phyloP scores from a whole-genome alignment of 1,140 invertebrate genomes.

The Pogonus chalceus region DNA sequence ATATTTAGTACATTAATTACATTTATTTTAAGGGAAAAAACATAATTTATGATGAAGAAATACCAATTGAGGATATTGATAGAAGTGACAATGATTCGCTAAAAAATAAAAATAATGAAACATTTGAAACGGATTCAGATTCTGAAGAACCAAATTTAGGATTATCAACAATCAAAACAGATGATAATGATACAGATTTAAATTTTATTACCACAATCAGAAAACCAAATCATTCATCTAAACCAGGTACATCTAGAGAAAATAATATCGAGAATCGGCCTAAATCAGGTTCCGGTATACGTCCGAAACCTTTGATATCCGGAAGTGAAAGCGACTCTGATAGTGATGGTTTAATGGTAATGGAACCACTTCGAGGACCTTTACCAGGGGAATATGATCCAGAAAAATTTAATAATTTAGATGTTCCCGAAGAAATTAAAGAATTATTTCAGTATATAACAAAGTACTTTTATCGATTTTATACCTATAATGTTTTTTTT shows the following conservation, averaged over 20 bases:
- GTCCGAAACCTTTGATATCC: neutral
- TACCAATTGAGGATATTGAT: neutral
- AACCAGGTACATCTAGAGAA: neutral
- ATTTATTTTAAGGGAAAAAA: neutral
- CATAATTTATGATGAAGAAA: conserved; percentile 2
- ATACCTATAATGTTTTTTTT: conserved; percentile 1
- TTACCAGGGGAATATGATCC: conserved; percentile 65
- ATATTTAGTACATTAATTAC: neutral
- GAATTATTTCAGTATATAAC: conserved; percentile 90
- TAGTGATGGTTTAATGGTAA: conserved; percentile 4
- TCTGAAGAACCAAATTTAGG: neutral
- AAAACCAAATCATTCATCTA: neutral
- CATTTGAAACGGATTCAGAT: neutral
- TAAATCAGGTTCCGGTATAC: neutral
- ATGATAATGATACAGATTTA: neutral
- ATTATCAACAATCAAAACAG: neutral
- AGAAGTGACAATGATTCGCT: neutral
- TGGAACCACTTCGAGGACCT: neutral
- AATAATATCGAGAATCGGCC: neutral
- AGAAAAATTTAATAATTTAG: conserved; percentile 71
- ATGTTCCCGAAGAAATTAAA: conserved; percentile 75
- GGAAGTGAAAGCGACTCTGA: conserved; percentile 16
- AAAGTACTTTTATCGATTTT: conserved; percentile 46
- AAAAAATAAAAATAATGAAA: neutral
- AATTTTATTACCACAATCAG: neutral